A percentile compares a stretch with the other conserved stretches of the same genome.
phyloP scores from a whole-genome alignment of 2,888 invertebrate species.

The Himalopsyche tibetana region DNA sequence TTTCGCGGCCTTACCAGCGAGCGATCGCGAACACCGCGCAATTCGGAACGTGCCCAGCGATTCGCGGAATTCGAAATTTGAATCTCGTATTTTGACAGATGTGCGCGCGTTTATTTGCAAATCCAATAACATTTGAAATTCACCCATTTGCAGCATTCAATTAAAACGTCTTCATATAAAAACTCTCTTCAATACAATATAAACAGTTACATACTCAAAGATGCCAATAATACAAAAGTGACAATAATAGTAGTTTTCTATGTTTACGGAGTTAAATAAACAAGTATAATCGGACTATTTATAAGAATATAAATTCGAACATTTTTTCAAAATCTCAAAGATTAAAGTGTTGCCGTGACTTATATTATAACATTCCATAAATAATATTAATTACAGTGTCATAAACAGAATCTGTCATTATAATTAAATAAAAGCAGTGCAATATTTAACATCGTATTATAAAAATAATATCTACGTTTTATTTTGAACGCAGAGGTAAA shows the following conservation, averaged over 20 bases:
- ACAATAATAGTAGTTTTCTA: too few species aligned
- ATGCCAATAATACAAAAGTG: too few species aligned
- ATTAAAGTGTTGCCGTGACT: too few species aligned
- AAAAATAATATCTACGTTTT: neutral
- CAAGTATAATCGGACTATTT: neutral
- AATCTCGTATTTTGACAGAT: constrained; percentile 39
- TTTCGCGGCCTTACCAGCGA: constrained; percentile 9
- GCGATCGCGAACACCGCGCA: constrained; percentile 35
- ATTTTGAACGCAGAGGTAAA: neutral
- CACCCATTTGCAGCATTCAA: neutral
- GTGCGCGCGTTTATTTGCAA: constrained; percentile 36
- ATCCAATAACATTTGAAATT: neutral
- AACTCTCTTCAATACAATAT: too few species aligned
- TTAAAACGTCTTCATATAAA: neutral
- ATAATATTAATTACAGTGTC: too few species aligned
- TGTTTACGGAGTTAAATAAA: too few species aligned
- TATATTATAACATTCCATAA: too few species aligned
- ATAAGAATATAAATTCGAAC: neutral
- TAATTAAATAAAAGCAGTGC: too few species aligned
- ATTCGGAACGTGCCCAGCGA: constrained; percentile 23
- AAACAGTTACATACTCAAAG: too few species aligned
- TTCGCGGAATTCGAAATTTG: constrained; percentile 48
- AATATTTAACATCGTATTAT: neutral
- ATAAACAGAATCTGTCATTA: too few species aligned
- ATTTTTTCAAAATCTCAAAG: too few species aligned